phyloP scores from a whole-genome alignment of 2,113 vertebrate genomes.

The Melanotaenia duboulayi region DNA sequence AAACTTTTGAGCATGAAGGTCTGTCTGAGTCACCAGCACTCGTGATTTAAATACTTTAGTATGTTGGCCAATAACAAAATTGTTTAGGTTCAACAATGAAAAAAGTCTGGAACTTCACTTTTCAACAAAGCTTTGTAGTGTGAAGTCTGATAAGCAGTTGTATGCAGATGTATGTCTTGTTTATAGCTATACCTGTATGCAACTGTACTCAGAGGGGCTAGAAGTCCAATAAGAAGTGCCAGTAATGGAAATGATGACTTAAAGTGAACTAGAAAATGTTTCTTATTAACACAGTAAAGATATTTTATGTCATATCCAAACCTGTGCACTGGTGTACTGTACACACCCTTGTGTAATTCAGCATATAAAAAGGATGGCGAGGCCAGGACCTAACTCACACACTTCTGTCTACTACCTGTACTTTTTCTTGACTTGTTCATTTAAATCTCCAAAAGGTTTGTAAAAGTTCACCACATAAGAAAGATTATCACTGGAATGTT shows the following conservation, averaged over 20 bases:
- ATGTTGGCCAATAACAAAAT: constrained; percentile 5
- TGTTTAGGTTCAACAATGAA: no score
- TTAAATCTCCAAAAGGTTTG: background rate
- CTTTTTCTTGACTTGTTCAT: background rate
- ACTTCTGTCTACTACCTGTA: background rate
- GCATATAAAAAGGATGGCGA: constrained; percentile 21
- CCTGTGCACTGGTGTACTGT: background rate
- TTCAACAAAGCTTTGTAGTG: background rate
- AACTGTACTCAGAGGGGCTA: background rate
- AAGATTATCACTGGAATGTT: background rate
- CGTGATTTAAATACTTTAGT: constrained; percentile 18
- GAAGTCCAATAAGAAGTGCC: background rate
- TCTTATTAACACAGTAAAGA: background rate
- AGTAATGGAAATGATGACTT: background rate
- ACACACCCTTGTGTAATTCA: constrained; percentile 10
- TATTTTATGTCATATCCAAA: background rate
- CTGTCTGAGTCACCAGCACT: background rate
- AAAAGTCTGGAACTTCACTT: constrained; percentile 26
- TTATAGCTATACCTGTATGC: no score
- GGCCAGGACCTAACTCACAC: background rate
- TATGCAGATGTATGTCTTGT: no score
- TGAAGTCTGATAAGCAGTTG: background rate
- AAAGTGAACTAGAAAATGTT: background rate
- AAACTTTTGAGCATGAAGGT: no score
- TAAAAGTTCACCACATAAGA: background rate